Evolutionary conservation across 2,797 vertebrate species (phyloP).

Genomic region (Bucorvus abyssinicus): DNA sequence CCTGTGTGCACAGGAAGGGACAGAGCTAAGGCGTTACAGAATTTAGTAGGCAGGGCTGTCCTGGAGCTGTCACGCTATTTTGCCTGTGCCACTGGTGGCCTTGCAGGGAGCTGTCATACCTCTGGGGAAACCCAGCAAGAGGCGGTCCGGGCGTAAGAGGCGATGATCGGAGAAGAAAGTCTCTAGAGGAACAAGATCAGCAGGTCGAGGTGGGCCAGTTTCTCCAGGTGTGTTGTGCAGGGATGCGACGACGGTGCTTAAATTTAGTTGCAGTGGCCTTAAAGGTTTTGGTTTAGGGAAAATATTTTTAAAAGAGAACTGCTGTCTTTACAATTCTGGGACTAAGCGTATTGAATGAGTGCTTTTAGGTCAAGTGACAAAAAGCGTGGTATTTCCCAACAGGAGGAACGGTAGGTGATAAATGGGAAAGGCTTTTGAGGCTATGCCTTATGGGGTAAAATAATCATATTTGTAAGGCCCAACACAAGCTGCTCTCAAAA

Average conservation of each 20-base stretch:
- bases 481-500: background rate
- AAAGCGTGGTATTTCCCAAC: background rate
- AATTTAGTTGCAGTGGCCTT: background rate
- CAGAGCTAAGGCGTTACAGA: background rate
- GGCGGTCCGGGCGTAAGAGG: background rate
- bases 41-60: background rate
- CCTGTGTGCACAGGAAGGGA: background rate
- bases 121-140: background rate
- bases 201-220: background rate
- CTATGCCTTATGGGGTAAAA: background rate
- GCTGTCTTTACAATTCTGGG: background rate
- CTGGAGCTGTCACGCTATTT: background rate
- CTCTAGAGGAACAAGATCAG: background rate
- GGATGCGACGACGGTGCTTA: accelerated
- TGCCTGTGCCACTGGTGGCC: background rate
- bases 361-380: background rate
- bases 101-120: background rate
- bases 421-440: background rate
- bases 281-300: background rate
- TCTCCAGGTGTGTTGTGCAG: background rate
- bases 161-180: background rate
- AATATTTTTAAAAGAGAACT: background rate
- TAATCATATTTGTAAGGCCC: background rate
- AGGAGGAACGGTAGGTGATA: background rate
- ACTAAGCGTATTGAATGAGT: background rate